phyloP scores from a whole-genome alignment of 2,113 vertebrate species.

The Eira barbara region DNA sequence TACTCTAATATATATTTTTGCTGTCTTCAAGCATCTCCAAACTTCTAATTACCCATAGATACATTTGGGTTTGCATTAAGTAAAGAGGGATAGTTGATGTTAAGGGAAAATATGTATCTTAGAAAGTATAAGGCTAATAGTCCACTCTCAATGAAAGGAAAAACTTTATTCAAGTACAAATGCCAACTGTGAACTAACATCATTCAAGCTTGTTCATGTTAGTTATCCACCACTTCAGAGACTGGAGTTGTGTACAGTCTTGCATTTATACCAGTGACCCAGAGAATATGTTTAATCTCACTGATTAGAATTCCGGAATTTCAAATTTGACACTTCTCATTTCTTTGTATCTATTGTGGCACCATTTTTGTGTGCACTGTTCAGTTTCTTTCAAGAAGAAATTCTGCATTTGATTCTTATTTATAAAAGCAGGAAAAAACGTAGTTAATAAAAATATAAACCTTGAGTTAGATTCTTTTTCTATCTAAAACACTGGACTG shows the following conservation, averaged over 20 bases:
- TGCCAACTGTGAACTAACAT: neutral
- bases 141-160: conserved; percentile 14
- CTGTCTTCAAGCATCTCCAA: neutral
- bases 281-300: neutral
- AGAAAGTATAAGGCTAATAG: neutral
- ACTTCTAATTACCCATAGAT: neutral
- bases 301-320: neutral
- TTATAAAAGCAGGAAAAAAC: neutral
- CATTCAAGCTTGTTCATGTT: neutral
- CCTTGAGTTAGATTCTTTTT: neutral
- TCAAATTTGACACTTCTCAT: neutral
- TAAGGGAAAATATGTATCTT: neutral
- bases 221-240: conserved; percentile 53
- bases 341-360: neutral
- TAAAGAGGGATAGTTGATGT: neutral
- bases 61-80: neutral
- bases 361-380: neutral
- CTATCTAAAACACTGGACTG: neutral
- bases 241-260: neutral
- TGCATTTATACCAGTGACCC: neutral
- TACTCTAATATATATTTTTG: neutral
- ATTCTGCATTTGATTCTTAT: neutral
- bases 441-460: neutral
- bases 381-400: conserved; percentile 16
- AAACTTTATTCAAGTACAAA: conserved; percentile 21